Conservation (phyloP, 2,797 vertebrate genomes). For the Lacerta agilis region DNA sequence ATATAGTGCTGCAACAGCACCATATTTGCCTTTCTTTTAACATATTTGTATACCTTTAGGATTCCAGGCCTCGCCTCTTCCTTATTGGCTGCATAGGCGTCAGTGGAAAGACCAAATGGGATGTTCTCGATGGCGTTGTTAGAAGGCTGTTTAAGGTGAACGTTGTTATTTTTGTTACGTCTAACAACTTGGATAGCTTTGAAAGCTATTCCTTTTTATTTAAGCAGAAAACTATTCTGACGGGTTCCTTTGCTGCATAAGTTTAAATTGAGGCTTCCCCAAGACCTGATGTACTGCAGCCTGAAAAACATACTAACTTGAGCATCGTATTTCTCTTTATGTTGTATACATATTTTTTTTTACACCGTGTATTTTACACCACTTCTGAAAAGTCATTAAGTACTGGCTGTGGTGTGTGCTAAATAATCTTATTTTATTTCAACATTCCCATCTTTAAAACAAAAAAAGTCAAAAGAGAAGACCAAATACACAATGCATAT, state of each 20-base stretch:
- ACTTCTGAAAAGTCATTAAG: neutral
- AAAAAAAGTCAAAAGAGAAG: neutral
- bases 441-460: neutral
- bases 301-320: neutral
- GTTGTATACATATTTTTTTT: neutral
- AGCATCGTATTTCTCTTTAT: neutral
- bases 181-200: neutral
- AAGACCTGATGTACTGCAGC: neutral
- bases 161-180: neutral
- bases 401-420: neutral
- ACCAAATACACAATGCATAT: neutral
- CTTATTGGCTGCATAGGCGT: constrained; percentile 97
- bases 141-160: constrained; percentile 93
- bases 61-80: constrained; percentile 84
- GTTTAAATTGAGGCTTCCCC: neutral
- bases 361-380: too few species aligned
- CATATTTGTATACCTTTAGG: constrained; percentile 76
- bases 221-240: neutral
- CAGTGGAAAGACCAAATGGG: constrained; percentile 98
- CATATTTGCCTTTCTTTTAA: constrained; percentile 22
- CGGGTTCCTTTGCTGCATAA: neutral
- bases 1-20: neutral
- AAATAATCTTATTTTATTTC: neutral
- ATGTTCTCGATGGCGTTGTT: constrained; percentile 95
- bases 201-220: neutral